Base-by-base conservation (phyloP, 2,888 invertebrate species). In the Orthosia gracilis region DNA sequence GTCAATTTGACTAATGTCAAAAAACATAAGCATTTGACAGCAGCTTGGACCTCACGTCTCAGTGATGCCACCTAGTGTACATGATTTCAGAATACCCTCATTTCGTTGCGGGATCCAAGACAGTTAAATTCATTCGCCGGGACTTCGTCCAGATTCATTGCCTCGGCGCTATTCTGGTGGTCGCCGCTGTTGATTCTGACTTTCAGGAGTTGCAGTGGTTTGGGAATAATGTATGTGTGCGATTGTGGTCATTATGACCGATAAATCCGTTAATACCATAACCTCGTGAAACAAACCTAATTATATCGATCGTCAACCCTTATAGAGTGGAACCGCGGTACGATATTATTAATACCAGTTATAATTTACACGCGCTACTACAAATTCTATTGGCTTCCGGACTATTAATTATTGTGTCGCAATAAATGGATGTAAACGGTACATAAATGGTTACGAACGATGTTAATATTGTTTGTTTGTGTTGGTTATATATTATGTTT, bases 221-320 rank as follows among this genome's bases (percentile, higher is more conserved):
- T 26, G 26, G 26, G 2, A 26, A 26, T 26, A 26, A 3, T 26
- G 26, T 3, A 3, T n/a, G n/a, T n/a, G 26, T 26, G 26, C 2
- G 26, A 26, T 26, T 26, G 26, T 21, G n/a, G 49, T 58, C 18
- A 49, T 57, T 68, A 64, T 50, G 31, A 64, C 55, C 66, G 40
- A 18, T 67, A 64, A 78, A 59, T 31, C 63, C 45, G 31, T 40
- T 64, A 65, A 76, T 82, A 40, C 26, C 21, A 49, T 68, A 68
- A 49, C 23, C n/a, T 72, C 84, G 70, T 80, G 69, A 80, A 80
- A 83, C 62, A 78, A 65, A 26, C n/a, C 45, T 68, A 68, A 78
- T 66, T n/a, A 67, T 57, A 83, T 68, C 40, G 58, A 78, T 68
- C 52, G 67, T 21, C n/a, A 47, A 9, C 64, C 55, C 23, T 23